Evolutionary conservation across 2,888 invertebrate genomes (phyloP).

Genomic region (Enchytraeus crypticus): DNA sequence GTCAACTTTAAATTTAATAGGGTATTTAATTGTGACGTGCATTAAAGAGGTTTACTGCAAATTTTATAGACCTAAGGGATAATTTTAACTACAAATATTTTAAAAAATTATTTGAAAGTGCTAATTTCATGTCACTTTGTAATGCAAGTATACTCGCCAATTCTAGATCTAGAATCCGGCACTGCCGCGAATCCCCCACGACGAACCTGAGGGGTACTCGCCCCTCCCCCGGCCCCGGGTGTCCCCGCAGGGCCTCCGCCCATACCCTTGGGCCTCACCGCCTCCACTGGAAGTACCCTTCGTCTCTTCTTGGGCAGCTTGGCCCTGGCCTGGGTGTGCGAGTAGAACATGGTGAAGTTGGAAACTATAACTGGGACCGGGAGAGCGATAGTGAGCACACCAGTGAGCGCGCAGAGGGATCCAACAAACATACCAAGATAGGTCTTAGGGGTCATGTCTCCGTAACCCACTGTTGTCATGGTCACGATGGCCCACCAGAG

Average conservation of each 20-base stretch:
- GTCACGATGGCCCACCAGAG: slow-evolving; percentile 49
- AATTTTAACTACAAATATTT: too few species aligned
- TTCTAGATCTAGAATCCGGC: too few species aligned
- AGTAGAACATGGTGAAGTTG: slow-evolving; percentile 45
- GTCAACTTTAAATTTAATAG: too few species aligned
- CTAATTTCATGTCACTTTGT: too few species aligned
- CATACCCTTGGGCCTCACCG: slow-evolving; percentile 55
- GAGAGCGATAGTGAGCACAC: slow-evolving; percentile 45
- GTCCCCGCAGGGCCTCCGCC: slow-evolving; percentile 51
- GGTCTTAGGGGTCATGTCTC: slow-evolving; percentile 39
- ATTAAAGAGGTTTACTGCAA: too few species aligned
- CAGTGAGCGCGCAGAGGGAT: slow-evolving; percentile 43
- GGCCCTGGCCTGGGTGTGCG: slow-evolving; percentile 45
- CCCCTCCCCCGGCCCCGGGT: slow-evolving; percentile 58
- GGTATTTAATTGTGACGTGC: too few species aligned
- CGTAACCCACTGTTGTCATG: slow-evolving; percentile 48
- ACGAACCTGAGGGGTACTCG: slow-evolving; percentile 29
- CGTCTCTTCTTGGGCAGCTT: slow-evolving; percentile 84
- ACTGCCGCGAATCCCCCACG: too few species aligned
- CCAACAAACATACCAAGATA: slow-evolving; percentile 39
- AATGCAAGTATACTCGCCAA: too few species aligned
- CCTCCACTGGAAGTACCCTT: slow-evolving; percentile 75
- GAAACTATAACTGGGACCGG: slow-evolving; percentile 48
- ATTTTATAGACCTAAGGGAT: too few species aligned
- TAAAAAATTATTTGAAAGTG: too few species aligned